phyloP scores from a whole-genome alignment of 2,113 vertebrate species.

The Cygnus atratus region DNA sequence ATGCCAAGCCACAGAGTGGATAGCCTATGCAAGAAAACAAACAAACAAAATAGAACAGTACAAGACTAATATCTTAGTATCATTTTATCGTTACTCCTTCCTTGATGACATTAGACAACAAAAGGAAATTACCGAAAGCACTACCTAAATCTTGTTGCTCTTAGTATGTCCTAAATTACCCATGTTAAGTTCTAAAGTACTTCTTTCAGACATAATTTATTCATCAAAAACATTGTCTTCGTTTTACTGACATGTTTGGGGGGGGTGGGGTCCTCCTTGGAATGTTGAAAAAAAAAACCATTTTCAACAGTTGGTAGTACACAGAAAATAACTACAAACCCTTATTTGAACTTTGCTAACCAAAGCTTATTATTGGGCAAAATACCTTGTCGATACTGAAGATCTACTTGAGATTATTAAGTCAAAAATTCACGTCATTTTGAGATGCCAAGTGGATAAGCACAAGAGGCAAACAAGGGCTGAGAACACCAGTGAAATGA shows the following conservation, averaged over 20 bases:
- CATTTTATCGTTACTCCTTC: neutral
- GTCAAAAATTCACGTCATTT: neutral
- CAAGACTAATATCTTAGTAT: neutral
- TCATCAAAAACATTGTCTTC: neutral
- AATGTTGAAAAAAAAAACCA: neutral
- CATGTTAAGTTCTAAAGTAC: rapidly evolving
- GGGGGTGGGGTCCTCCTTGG: neutral
- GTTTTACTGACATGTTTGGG: neutral
- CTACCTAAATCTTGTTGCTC: neutral
- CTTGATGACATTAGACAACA: neutral
- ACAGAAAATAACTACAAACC: neutral
- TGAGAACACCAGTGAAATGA: neutral
- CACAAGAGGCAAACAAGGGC: neutral
- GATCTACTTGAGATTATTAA: neutral
- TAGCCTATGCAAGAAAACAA: slow-evolving; percentile 80
- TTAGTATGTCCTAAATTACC: neutral
- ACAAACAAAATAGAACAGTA: neutral
- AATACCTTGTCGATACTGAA: neutral
- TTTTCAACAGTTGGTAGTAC: neutral
- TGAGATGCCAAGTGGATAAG: neutral
- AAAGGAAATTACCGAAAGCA: neutral
- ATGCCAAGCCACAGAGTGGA: slow-evolving; percentile 98
- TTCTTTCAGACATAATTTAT: neutral
- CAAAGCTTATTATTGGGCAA: neutral
- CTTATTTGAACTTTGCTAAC: neutral